phyloP scores from a whole-genome alignment of 2,113 vertebrate genomes.

The Gila orcuttii region DNA sequence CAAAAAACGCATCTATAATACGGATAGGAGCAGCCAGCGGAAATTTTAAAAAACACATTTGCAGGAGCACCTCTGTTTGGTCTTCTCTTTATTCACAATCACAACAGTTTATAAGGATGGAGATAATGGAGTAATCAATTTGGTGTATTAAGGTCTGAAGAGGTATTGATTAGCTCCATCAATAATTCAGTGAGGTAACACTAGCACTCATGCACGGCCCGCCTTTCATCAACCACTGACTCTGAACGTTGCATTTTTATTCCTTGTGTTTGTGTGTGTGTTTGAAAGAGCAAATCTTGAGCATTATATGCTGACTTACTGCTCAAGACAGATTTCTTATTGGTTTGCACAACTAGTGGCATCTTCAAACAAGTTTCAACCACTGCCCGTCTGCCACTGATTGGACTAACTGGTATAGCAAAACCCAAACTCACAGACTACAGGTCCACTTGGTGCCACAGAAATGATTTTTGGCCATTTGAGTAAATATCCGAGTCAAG shows the following conservation, averaged over 20 bases:
- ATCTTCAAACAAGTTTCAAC: neutral
- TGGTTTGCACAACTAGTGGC: neutral
- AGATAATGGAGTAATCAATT: conserved; percentile 50
- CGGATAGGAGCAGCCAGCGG: neutral
- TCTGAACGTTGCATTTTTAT: neutral
- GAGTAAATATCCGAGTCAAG: neutral
- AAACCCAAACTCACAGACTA: no score
- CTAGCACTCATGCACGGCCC: neutral
- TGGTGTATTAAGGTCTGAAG: conserved; percentile 42
- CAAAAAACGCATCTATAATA: neutral
- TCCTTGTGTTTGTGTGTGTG: conserved; percentile 26
- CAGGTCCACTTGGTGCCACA: no score
- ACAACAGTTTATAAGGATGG: conserved; percentile 45
- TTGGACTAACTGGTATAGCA: no score
- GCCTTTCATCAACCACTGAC: neutral
- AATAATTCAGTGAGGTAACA: conserved; percentile 50
- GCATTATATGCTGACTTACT: neutral
- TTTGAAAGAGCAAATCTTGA: neutral
- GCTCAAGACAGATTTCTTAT: neutral
- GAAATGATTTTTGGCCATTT: no score
- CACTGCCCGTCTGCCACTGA: no score
- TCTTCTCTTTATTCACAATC: conserved; percentile 25
- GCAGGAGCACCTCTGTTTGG: neutral
- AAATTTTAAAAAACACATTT: neutral
- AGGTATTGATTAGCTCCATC: conserved; percentile 53